Conservation (phyloP, 2,888 invertebrate species). For the Oasisia sp. region DNA sequence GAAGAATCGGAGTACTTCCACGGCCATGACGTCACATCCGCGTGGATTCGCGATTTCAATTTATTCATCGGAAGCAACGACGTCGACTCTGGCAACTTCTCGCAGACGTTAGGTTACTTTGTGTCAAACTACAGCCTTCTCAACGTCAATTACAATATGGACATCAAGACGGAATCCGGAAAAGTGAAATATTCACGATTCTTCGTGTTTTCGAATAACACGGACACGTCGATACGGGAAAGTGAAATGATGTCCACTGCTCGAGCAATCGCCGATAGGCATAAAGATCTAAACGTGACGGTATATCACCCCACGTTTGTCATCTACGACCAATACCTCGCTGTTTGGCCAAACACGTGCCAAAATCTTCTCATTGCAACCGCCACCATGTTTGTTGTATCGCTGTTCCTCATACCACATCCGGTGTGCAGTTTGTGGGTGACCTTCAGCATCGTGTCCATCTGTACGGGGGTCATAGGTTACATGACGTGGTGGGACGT, state of each 20-base stretch:
- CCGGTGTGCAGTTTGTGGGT: constrained; percentile 77
- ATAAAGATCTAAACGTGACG: constrained; percentile 80
- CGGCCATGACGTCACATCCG: background rate
- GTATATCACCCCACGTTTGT: constrained; percentile 96
- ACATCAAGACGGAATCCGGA: background rate
- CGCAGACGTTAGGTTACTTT: background rate
- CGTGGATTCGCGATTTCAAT: background rate
- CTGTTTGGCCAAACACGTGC: constrained; percentile 86
- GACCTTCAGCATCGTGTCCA: constrained; percentile 92
- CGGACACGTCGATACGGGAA: background rate
- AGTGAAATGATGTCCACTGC: constrained; percentile 62
- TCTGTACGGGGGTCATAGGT: constrained; percentile 92
- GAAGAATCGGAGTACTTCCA: background rate
- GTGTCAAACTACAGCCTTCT: background rate
- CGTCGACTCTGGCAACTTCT: background rate
- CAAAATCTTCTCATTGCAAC: constrained; percentile 92
- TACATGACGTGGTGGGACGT: constrained; percentile 97
- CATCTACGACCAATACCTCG: constrained; percentile 91
- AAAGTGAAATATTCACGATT: constrained; percentile 12
- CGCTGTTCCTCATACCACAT: too few relatives aligned
- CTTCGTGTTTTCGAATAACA: background rate
- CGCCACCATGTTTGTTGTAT: constrained; percentile 86
- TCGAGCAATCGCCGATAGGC: constrained; percentile 76
- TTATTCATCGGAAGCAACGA: background rate
- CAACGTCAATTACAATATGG: background rate